phyloP scores from a whole-genome alignment of 2,888 invertebrate genomes.

The Mesorhabditis spiculigera region DNA sequence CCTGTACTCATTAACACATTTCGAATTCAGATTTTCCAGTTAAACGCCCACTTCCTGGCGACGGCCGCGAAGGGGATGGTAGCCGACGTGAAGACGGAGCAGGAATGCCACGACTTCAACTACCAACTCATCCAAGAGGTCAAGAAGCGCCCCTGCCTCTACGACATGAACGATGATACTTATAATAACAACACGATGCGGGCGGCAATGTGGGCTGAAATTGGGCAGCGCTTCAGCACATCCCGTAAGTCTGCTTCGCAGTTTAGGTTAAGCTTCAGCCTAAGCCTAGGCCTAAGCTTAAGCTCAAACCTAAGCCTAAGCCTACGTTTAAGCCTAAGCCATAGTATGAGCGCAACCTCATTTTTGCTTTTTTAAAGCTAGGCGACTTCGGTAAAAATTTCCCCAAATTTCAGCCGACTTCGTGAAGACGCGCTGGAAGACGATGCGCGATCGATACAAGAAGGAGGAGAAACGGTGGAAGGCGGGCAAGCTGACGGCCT shows the following conservation, averaged over 20 bases:
- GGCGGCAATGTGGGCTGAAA: conserved; percentile 31
- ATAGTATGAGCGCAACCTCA: too few species aligned
- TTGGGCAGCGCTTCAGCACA: conserved; percentile 23
- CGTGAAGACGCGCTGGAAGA: conserved; percentile 52
- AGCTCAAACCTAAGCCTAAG: too few species aligned
- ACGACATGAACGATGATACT: conserved; percentile 32
- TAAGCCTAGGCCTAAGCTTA: too few species aligned
- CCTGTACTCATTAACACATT: neutral
- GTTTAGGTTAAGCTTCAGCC: too few species aligned
- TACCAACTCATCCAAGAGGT: conserved; percentile 10
- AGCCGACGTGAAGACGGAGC: neutral
- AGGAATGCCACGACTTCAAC: neutral
- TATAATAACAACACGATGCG: conserved; percentile 31
- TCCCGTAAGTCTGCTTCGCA: conserved; percentile 16
- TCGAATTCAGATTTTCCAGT: neutral
- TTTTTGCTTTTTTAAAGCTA: neutral
- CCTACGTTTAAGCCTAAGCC: too few species aligned
- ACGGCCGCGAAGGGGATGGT: neutral
- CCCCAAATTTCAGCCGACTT: conserved; percentile 26
- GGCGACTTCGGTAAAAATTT: neutral
- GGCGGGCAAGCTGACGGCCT: conserved; percentile 27
- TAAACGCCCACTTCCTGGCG: neutral
- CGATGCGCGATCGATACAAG: conserved; percentile 47
- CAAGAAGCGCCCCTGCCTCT: conserved; percentile 26
- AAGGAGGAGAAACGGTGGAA: conserved; percentile 40